Conservation (phyloP, 2,113 vertebrate genomes). For the Scophthalmus maximus region DNA sequence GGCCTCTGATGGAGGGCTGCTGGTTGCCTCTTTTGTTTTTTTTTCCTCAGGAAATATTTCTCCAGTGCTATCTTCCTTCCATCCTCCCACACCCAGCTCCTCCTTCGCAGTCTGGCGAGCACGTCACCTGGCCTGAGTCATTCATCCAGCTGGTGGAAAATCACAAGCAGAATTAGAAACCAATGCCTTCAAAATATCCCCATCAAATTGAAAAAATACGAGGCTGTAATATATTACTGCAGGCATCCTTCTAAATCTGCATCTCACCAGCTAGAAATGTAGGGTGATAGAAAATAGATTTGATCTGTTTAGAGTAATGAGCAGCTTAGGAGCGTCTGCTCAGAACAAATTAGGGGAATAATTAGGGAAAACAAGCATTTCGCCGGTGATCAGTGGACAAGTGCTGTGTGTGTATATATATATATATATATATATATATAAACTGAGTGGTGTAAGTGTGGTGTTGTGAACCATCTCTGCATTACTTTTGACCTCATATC, state of each 20-base stretch:
- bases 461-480: conserved; percentile 43
- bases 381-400: too few species aligned
- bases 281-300: conserved; percentile 4
- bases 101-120: conserved; percentile 63
- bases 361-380: conserved; percentile 50
- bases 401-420: too few species aligned
- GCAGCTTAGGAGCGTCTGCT: background rate
- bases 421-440: too few species aligned
- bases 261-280: background rate
- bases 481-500: conserved; percentile 68
- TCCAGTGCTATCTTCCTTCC: conserved; percentile 43
- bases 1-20: conserved; percentile 57
- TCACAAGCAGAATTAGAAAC: conserved; percentile 44
- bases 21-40: conserved; percentile 31
- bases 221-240: background rate
- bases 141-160: conserved; percentile 65
- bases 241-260: conserved; percentile 9
- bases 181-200: conserved; percentile 4
- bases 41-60: conserved; percentile 58
- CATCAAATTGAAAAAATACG: conserved; percentile 5
- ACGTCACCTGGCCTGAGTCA: conserved; percentile 73
- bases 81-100: conserved; percentile 66
- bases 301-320: conserved; percentile 28
- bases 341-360: conserved; percentile 28
- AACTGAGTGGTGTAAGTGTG: conserved; percentile 18